Evolutionary conservation across 1,140 invertebrate species (phyloP).

Genomic region (Tribolium madens): DNA sequence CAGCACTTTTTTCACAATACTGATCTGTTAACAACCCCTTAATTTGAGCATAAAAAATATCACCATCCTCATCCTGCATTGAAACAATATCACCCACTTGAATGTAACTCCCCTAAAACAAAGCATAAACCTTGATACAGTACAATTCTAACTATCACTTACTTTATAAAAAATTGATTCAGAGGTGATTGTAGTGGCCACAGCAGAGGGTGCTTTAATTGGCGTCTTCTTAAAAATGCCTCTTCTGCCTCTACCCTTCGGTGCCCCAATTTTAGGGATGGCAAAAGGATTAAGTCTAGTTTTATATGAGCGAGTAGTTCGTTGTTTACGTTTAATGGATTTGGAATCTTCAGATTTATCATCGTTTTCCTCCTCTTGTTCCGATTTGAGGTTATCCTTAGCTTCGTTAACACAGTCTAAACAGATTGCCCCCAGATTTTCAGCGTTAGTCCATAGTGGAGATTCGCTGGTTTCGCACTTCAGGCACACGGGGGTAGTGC

Average conservation of each 20-base stretch:
- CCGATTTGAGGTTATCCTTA: slow-evolving; percentile 59
- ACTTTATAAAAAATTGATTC: slow-evolving; percentile 88
- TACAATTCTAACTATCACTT: slow-evolving; percentile 40
- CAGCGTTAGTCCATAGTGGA: slow-evolving; percentile 73
- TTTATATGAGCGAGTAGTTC: slow-evolving; percentile 71
- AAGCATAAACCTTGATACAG: neutral
- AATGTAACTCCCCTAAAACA: slow-evolving; percentile 80
- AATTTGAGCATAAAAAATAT: slow-evolving; percentile 90
- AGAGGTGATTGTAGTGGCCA: slow-evolving; percentile 83
- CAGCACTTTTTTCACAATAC: slow-evolving; percentile 93
- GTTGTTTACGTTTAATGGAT: slow-evolving; percentile 67
- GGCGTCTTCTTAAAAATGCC: slow-evolving; percentile 86
- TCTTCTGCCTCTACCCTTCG: slow-evolving; percentile 80
- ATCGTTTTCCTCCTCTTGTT: slow-evolving; percentile 63
- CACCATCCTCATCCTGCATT: slow-evolving; percentile 81
- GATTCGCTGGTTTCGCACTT: slow-evolving; percentile 73
- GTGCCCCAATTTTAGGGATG: slow-evolving; percentile 66
- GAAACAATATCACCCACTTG: slow-evolving; percentile 94
- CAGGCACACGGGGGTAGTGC: slow-evolving; percentile 73
- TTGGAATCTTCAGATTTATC: slow-evolving; percentile 64
- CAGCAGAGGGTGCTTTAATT: slow-evolving; percentile 82
- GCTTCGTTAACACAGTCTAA: slow-evolving; percentile 71
- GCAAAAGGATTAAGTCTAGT: slow-evolving; percentile 64
- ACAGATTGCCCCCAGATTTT: slow-evolving; percentile 73
- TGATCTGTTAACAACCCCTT: slow-evolving; percentile 90